These are phyloP conservation scores for Anastrepha obliqua DNA, from an alignment of 1,140 invertebrate genomes.

Conservation along the genomic window DNA sequence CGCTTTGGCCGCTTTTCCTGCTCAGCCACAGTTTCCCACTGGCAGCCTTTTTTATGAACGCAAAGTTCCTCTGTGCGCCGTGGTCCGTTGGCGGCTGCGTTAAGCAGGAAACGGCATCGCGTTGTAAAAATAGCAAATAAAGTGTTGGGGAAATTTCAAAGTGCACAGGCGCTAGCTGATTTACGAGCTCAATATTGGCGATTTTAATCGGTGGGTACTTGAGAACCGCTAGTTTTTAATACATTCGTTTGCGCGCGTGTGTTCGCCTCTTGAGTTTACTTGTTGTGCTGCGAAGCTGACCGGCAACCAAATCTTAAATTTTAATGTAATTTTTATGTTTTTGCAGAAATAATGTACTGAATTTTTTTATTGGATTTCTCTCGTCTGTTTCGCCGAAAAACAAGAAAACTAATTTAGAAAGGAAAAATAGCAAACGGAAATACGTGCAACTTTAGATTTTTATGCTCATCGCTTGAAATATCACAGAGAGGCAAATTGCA, in stretches of 20 bases:
- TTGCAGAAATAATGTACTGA: too few relatives aligned
- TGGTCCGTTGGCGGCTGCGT: neutral
- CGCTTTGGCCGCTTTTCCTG: constrained; percentile 25
- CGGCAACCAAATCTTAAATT: neutral
- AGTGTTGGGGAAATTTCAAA: constrained; percentile 26
- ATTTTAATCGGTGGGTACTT: constrained; percentile 42
- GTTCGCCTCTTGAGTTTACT: neutral
- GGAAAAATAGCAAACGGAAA: too few relatives aligned
- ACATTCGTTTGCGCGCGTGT: neutral
- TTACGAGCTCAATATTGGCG: constrained; percentile 41
- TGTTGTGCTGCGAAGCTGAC: neutral
- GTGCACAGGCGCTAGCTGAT: constrained; percentile 36
- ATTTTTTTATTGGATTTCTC: too few relatives aligned
- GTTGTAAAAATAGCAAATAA: constrained; percentile 46
- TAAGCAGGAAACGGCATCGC: constrained; percentile 27
- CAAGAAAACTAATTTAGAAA: too few relatives aligned
- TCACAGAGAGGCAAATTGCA: too few relatives aligned
- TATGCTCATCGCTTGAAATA: too few relatives aligned
- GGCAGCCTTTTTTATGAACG: neutral
- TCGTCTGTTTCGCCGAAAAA: too few relatives aligned
- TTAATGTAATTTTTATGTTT: too few relatives aligned
- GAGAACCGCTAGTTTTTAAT: constrained; percentile 7
- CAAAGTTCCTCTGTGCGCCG: neutral
- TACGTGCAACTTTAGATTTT: too few relatives aligned
- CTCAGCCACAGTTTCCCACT: constrained; percentile 22